Percentiles rank a stretch among this genome's conserved stretches.
Conservation (phyloP, 2,113 vertebrate species). For the Elephantulus edwardii region DNA sequence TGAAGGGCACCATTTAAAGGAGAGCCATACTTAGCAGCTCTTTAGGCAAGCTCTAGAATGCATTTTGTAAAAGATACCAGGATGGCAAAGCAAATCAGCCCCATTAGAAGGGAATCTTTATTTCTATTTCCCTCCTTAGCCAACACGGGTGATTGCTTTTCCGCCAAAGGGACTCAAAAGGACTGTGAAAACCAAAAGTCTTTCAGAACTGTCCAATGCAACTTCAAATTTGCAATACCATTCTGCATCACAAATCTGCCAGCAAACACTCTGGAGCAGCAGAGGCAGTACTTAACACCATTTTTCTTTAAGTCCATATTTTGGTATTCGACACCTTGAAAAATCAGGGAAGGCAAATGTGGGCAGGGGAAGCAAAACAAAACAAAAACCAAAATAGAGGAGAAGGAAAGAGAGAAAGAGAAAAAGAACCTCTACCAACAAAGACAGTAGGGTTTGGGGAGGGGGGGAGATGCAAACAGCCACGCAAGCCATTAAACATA, state of each 20-base stretch:
- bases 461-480: constrained; percentile 67
- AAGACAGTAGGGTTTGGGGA: too few species aligned
- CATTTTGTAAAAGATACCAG: constrained; percentile 53
- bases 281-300: constrained; percentile 71
- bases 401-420: constrained; percentile 45
- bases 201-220: constrained; percentile 81
- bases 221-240: constrained; percentile 81
- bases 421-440: constrained; percentile 59
- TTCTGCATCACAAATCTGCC: constrained; percentile 76
- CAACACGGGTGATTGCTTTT: constrained; percentile 75
- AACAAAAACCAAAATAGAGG: constrained; percentile 74
- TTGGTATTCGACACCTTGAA: constrained; percentile 82
- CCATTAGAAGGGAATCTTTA: constrained; percentile 48
- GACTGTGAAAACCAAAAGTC: constrained; percentile 80
- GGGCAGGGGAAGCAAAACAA: constrained; percentile 69
- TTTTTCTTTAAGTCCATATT: constrained; percentile 81
- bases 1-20: constrained; percentile 75
- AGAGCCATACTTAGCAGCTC: constrained; percentile 65
- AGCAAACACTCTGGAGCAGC: constrained; percentile 80
- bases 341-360: constrained; percentile 76
- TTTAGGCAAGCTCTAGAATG: constrained; percentile 33
- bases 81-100: constrained; percentile 56
- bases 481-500: constrained; percentile 84
- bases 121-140: constrained; percentile 50
- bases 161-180: constrained; percentile 79